phyloP scores from a whole-genome alignment of 2,888 invertebrate species.

The Pedicia rivosa region DNA sequence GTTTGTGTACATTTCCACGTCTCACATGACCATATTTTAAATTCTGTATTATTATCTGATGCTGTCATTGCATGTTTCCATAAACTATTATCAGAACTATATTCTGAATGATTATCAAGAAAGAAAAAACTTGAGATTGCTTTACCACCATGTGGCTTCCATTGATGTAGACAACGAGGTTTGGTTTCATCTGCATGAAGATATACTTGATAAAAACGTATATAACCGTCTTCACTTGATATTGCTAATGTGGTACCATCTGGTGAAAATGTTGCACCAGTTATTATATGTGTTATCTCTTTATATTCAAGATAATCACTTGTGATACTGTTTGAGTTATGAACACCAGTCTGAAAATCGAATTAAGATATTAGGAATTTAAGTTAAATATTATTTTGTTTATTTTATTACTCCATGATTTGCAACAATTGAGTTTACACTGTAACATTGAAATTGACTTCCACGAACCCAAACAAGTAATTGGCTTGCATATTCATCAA shows the following conservation, averaged over 20 bases:
- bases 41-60: slow-evolving; percentile 71
- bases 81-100: slow-evolving; percentile 47
- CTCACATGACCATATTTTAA: slow-evolving; percentile 91
- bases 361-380: no score
- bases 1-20: slow-evolving; percentile 90
- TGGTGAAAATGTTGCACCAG: slow-evolving; percentile 81
- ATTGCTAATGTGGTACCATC: slow-evolving; percentile 91
- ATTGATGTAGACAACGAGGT: slow-evolving; percentile 76
- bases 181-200: slow-evolving; percentile 46
- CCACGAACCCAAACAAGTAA: slow-evolving; percentile 69
- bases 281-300: slow-evolving; percentile 46
- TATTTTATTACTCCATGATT: slow-evolving; percentile 26
- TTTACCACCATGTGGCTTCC: slow-evolving; percentile 83
- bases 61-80: slow-evolving; percentile 95
- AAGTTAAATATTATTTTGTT: no score
- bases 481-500: slow-evolving; percentile 52
- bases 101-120: slow-evolving; percentile 59
- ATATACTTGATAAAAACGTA: slow-evolving; percentile 84
- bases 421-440: slow-evolving; percentile 22
- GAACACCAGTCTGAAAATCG: slow-evolving; percentile 22
- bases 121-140: slow-evolving; percentile 83
- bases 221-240: slow-evolving; percentile 72
- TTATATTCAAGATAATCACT: slow-evolving; percentile 24
- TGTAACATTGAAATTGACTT: slow-evolving; percentile 35
- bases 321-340: slow-evolving; percentile 19